Evolutionary conservation across 2,797 vertebrate genomes (phyloP).

Genomic region (Phylloscopus collybita): DNA sequence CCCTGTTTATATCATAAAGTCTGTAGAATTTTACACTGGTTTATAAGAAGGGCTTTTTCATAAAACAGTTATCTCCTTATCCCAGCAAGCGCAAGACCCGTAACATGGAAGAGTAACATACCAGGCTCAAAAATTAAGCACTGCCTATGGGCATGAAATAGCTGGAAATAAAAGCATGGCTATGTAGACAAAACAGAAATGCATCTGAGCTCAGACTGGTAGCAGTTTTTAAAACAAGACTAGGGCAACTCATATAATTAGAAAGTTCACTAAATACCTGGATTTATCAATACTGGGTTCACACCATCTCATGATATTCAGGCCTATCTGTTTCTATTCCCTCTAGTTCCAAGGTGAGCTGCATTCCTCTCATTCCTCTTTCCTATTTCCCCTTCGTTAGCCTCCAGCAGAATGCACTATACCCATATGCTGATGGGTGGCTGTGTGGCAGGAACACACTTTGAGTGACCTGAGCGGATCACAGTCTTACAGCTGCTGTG

Average conservation of each 20-base stretch:
- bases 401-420: neutral
- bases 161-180: neutral
- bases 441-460: fast-evolving
- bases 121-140: neutral
- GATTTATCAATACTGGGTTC: neutral
- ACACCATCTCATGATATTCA: neutral
- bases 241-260: neutral
- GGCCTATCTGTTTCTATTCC: neutral
- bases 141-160: neutral
- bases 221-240: neutral
- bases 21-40: neutral
- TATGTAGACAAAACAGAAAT: neutral
- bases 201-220: neutral
- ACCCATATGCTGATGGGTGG: fast-evolving
- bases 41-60: neutral
- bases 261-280: neutral
- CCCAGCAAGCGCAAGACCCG: neutral
- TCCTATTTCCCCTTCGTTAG: neutral
- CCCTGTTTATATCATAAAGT: neutral
- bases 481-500: neutral
- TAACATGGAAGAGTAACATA: neutral
- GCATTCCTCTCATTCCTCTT: neutral
- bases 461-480: neutral
- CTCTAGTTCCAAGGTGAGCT: neutral
- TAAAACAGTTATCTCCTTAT: neutral